These are phyloP conservation scores for Rallus limicola DNA, from an alignment of 2,113 vertebrate species.

Conservation along the genomic window DNA sequence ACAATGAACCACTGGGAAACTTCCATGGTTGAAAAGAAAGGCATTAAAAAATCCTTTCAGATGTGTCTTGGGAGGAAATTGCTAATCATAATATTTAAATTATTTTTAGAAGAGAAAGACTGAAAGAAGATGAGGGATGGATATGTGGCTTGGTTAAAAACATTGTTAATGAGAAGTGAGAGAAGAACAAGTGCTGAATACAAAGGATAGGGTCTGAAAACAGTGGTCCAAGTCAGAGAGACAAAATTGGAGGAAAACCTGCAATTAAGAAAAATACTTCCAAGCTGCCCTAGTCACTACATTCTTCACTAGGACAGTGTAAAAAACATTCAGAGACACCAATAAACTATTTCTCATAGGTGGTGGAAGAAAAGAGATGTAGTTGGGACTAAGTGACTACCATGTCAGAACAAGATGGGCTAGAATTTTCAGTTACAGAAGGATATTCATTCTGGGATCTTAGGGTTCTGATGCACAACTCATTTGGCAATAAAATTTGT, in stretches of 20 bases:
- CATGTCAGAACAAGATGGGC: neutral
- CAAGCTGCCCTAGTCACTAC: neutral
- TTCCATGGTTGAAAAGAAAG: neutral
- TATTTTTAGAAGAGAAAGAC: neutral
- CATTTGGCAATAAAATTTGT: neutral
- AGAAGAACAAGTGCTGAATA: neutral
- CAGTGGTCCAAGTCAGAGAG: neutral
- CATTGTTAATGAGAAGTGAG: neutral
- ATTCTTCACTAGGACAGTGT: neutral
- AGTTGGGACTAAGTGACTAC: neutral
- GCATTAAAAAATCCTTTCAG: neutral
- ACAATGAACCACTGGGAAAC: neutral
- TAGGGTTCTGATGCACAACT: neutral
- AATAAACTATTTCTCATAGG: neutral
- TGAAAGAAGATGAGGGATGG: neutral
- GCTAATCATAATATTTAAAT: neutral
- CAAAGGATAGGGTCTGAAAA: neutral
- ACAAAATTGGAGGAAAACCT: neutral
- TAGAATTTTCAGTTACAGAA: neutral
- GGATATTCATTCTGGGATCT: neutral
- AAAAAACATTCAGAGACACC: neutral
- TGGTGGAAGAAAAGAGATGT: neutral
- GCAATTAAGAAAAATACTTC: neutral
- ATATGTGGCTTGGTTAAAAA: neutral
- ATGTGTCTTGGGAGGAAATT: neutral